Conservation (phyloP, 2,797 vertebrate species). For the Muscicapa comitata region DNA sequence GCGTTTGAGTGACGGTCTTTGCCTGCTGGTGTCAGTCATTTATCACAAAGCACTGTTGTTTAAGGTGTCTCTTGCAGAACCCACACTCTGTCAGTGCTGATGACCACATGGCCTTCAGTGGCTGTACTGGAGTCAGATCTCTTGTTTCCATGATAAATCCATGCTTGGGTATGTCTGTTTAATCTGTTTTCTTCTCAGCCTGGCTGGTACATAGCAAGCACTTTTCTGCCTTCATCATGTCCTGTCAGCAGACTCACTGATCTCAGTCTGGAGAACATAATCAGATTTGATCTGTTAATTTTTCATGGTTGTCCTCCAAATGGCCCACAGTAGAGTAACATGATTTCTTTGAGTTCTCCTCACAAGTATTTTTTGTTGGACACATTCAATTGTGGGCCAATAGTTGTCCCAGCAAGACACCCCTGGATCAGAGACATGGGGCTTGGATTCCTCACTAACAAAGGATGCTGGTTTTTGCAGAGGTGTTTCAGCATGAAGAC, state of each 20-base stretch:
- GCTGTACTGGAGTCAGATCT: not conserved
- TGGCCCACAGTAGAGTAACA: not conserved
- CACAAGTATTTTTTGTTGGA: not conserved
- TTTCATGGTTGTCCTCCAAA: not conserved
- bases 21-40: not conserved
- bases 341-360: not conserved
- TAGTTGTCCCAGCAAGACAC: not conserved
- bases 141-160: not conserved
- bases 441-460: not conserved
- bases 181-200: not conserved
- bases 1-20: not conserved
- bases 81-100: not conserved
- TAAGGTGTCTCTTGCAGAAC: fast-evolving
- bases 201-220: not conserved
- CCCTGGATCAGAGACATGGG: not conserved
- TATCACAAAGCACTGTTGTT: not conserved
- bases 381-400: not conserved
- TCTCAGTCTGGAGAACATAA: not conserved
- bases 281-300: not conserved
- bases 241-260: not conserved
- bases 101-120: fast-evolving
- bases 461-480: not conserved
- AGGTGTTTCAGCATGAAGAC: not conserved
- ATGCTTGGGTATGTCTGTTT: not conserved
- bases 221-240: not conserved